These are phyloP conservation scores for Catocala sponsa DNA, from an alignment of 2,888 invertebrate genomes.

Conservation along the genomic window DNA sequence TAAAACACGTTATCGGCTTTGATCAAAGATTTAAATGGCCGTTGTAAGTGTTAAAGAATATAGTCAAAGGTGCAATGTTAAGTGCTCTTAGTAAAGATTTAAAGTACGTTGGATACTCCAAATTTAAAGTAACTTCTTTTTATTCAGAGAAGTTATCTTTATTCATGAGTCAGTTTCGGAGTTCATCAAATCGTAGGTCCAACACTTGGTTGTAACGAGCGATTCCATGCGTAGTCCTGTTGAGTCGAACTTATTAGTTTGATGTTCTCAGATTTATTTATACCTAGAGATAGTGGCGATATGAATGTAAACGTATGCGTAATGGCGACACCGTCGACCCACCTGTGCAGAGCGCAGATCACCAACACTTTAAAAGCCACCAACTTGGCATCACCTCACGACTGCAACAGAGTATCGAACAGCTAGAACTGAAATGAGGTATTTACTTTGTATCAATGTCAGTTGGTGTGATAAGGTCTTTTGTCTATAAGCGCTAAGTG, in stretches of 20 bases:
- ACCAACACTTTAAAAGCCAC: no score
- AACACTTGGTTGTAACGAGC: conserved; percentile 52
- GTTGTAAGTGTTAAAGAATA: not conserved
- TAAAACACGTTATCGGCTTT: conserved; percentile 1
- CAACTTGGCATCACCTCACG: no score
- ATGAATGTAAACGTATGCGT: conserved; percentile 40
- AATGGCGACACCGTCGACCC: conserved; percentile 22
- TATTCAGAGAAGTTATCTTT: conserved; percentile 15
- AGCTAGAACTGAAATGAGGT: no score
- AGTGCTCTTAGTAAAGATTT: conserved; percentile 25
- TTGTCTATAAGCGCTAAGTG: no score
- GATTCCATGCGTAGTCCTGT: conserved; percentile 57
- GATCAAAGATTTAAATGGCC: not conserved
- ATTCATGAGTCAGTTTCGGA: conserved; percentile 64
- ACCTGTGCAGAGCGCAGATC: no score
- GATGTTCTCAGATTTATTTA: conserved; percentile 43
- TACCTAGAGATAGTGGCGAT: conserved; percentile 33
- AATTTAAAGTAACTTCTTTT: not conserved
- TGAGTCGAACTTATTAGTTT: conserved; percentile 55
- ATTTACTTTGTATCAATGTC: no score
- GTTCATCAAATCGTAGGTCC: conserved; percentile 65
- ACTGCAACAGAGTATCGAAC: no score
- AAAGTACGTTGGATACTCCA: conserved; percentile 14
- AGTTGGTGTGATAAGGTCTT: no score
- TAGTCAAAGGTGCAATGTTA: conserved; percentile 47